Evolutionary conservation across 2,888 invertebrate species (phyloP), one percentile per base, ranked within the genome.

Genomic region (Andrena hattorfiana): DNA sequence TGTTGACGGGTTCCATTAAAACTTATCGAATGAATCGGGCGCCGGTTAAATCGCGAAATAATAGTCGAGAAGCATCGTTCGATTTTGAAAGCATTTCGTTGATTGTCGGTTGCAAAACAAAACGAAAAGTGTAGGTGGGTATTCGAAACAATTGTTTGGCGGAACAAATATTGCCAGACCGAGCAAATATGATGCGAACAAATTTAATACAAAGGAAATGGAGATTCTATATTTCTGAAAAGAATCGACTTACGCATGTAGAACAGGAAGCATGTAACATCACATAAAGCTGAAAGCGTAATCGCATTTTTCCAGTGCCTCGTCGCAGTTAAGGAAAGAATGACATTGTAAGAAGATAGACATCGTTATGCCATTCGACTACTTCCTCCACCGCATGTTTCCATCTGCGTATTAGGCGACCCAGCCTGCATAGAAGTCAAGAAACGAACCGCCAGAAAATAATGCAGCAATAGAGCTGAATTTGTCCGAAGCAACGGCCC

Each of bases 1-100:
- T 67, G 60, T 70, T 60, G 70, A 35, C 64, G 23, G 20, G 51
- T 10, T 76, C 70, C 42, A 80, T 76, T 75, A 69, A 75, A 76
- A 30, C 5, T 64, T 74, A 75, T 64, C 56, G n/a, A 70, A 26
- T 30, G 48, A 28, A 13, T 28, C 69, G 48, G n/a, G 10, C 35
- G n/a, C 42, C 42, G 42, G 32, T 51, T 67, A 66, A 60, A 80
- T 70, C 49, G 32, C 60, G 20, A 60, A 66, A 42, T 49, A 76
- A 30, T 51, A 76, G 70, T 48, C 20, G 68, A 23, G 56, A 28
- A 49, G 26, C 30, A 13, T 16, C 13, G 20, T 62, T 54, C 66
- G 30, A 71, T 51, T 30, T 54, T 32, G 32, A 71, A 42, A 20
- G n/a, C 26, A 76, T 70, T 79, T 51, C 4, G 16, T 35, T 56